These are phyloP conservation scores for Perizoma affinitatum DNA, from an alignment of 2,888 invertebrate genomes.

Conservation along the genomic window DNA sequence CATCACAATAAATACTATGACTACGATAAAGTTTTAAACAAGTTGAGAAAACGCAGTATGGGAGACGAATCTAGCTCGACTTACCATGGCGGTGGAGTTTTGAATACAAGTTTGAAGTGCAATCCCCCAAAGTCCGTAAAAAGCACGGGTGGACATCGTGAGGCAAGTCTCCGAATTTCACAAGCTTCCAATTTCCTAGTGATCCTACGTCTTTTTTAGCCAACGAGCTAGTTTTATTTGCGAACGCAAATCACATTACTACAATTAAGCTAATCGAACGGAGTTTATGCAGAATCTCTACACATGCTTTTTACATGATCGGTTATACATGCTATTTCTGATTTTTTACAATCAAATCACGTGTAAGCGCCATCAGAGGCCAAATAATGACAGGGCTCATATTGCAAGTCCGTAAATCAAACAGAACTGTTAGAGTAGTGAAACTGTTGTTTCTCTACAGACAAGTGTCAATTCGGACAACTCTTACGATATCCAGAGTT, in stretches of 20 bases:
- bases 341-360: background rate
- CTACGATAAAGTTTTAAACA: conserved; percentile 57
- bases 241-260: too few species aligned
- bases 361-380: background rate
- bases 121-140: conserved; percentile 23
- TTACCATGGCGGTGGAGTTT: conserved; percentile 27
- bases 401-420: too few species aligned
- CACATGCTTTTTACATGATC: background rate
- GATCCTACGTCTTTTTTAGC: too few species aligned
- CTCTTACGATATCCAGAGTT: too few species aligned
- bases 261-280: too few species aligned
- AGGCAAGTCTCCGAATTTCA: conserved; percentile 1
- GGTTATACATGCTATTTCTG: background rate
- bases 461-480: too few species aligned
- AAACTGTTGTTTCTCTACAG: too few species aligned
- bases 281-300: background rate
- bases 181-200: background rate
- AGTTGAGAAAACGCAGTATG: conserved; percentile 32
- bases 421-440: too few species aligned
- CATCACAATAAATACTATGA: conserved; percentile 80
- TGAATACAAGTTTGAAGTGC: conserved; percentile 11
- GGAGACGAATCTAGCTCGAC: conserved; percentile 38
- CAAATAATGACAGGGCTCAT: too few species aligned
- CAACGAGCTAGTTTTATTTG: too few species aligned
- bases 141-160: background rate